Evolutionary conservation across 2,113 vertebrate species (phyloP), one percentile per base, ranked within the genome.

Genomic region (Oryzias melastigma): DNA sequence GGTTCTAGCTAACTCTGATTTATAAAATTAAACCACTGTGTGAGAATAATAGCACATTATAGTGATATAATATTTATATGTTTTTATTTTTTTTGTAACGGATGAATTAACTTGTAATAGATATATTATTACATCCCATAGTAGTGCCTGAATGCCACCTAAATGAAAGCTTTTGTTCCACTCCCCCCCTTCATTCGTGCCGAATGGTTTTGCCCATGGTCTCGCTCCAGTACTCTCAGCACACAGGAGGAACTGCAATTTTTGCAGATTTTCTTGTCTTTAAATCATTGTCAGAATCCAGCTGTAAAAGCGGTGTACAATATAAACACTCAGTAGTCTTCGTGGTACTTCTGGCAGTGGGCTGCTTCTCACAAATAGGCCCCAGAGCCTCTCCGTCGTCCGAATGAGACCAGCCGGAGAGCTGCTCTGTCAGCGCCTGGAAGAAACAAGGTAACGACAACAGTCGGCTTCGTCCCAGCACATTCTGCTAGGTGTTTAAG

Each of bases 141-240:
- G 4, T 60, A 42, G 46, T 27, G 16, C 48, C 41, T 48, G 8
- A 52, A 7, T 41, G 45, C 65, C n/a, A 66, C 19, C 62, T 58
- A 73, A 87, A 87, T 74, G 85, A 81, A 70, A 84, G 67, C 74
- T 52, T 44, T 65, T 78, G 29, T 12, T 7, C 15, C 29, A 35
- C 47, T 2, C 14, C 35, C 43, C 29, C 65, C 60, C 81, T 59
- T 27, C 58, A 74, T 12, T 3, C 57, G 5, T 19, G 15, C 27
- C 4, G 20, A 91, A 89, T 93, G 90, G 90, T 85, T 83, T 78
- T 7, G 48, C 76, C 91, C 90, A 50, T 65, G 72, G 78, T 80
- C 66, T 85, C 73, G 85, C 80, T 85, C 69, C 61, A 79, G 72
- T 68, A 62, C 80, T 80, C 76, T 51, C 17, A 60, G 70, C 83